Base-by-base conservation (phyloP, 2,888 invertebrate genomes). In the Chromoteleia sp. region DNA sequence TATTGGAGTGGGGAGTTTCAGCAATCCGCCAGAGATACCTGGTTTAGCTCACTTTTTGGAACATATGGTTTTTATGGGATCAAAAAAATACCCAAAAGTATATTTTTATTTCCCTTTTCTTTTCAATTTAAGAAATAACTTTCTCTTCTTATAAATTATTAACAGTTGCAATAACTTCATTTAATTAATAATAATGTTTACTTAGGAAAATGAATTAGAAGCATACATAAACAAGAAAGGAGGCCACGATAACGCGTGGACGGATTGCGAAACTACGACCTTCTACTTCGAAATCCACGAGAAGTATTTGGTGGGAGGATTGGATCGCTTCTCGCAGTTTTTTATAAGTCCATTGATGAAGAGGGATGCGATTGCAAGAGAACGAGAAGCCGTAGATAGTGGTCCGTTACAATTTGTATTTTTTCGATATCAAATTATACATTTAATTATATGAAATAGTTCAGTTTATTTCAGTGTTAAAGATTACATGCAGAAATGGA, bases 61-160 rank as follows among this genome's bases (percentile, higher is more conserved):
- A 87, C 97, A 97, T 90, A 97, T 98, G 98, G 96, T 98, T 17
- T 98, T 98, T 89, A 98, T 98, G 98, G 98, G 98, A 30, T 97
- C 97, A 84, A 94, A 96, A 88, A 98, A 97, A 89, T 98, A 95
- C 90, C 97, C 96, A 6, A 93, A 94, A 89, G 98, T 98, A 92
- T 36, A 6, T 8, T 8, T 33, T 1, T 33, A 8, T 8, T 3
- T n/a, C n/a, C n/a, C n/a, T n/a, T n/a, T n/a, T n/a, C n/a, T n/a
- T n/a, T 25, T 25, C 25, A 25, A 25, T 6, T 25, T 25, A 25
- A 25, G n/a, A n/a, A 25, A 25, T 6, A 2, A 25, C 25, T 25
- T 25, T 25, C 25, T 25, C 25, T 6, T 6, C 25, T 25, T 25
- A 2, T 25, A 25, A 25, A 25, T 4, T 25, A 25, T 4, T 25